Base-by-base conservation (phyloP, 1,140 invertebrate species). In the Drosophila serrata region DNA sequence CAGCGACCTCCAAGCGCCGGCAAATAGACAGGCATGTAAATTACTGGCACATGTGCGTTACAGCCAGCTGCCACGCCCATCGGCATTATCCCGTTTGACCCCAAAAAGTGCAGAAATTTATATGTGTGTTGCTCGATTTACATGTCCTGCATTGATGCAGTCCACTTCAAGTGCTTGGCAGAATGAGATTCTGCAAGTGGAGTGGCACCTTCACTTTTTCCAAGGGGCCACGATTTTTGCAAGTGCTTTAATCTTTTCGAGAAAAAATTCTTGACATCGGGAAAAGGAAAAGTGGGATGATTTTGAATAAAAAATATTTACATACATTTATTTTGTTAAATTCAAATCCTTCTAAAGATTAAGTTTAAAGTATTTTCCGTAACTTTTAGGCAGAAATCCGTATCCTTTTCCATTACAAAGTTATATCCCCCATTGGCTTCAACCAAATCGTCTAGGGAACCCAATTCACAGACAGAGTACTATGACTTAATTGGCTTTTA, bases 1-100 rank as follows among this genome's bases (percentile, higher is more conserved):
- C 82, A 82, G 77, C 82, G 82, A 86, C 79, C 82, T 87, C 84
- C 75, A 59, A 75, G 77, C 77, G 75, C 49, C 62, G 39, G 61
- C 76, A 77, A 62, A 82, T 82, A 82, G 80, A 82, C 80, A 82
- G 75, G 43, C 75, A 86, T 79, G 82, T 79, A 79, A 87, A 88
- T 75, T 79, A 76, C 69, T 78, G 35, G 49, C 65, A 59, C 70
- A 68, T 76, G 74, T 77, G 74, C 74, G 61, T 73, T 59, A 35
- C 64, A 48, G 68, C 43, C 68, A 72, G 35, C 68, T 72, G 68
- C 65, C 65, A 72, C 68, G 68, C 65, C 69, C 68, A 73, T 73
- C 69, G 68, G 43, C 67, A 73, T 73, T 72, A 73, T 72, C 48
- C 69, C 69, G 24, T 56, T 55, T 73, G 69, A 73, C 69, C 69